Evolutionary conservation across 2,797 vertebrate species (phyloP).

Genomic region (Typhlichthys subterraneus): DNA sequence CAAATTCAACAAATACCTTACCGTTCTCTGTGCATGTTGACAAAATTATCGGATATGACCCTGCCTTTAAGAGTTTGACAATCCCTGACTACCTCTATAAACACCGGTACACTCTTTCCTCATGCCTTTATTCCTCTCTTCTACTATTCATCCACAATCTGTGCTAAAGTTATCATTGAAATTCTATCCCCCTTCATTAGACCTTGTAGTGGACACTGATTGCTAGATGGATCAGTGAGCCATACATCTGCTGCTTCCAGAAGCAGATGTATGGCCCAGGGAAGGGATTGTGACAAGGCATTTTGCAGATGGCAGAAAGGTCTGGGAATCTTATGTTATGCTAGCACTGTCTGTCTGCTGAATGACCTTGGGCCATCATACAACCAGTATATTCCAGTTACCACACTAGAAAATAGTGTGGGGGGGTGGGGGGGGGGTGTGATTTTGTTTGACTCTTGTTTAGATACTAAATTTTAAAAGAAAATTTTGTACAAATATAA

Average conservation of each 20-base stretch:
- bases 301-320: constrained; percentile 37
- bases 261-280: constrained; percentile 45
- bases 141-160: constrained; percentile 18
- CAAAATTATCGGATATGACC: too few relatives aligned
- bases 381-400: too few relatives aligned
- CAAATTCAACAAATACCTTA: too few relatives aligned
- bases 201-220: constrained; percentile 34
- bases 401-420: constrained; percentile 3
- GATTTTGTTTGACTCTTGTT: not conserved
- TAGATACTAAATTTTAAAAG: too few relatives aligned
- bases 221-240: constrained; percentile 14
- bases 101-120: too few relatives aligned
- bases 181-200: constrained; percentile 27
- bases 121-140: constrained; percentile 3
- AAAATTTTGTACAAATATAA: too few relatives aligned
- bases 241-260: constrained; percentile 4
- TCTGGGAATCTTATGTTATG: constrained; percentile 42
- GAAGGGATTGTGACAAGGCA: constrained; percentile 52
- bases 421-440: not conserved
- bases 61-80: too few relatives aligned
- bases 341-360: constrained; percentile 13
- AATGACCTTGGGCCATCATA: constrained; percentile 14
- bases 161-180: constrained; percentile 8
- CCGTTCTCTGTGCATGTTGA: too few relatives aligned
- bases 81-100: not conserved